Evolutionary conservation across 2,888 invertebrate species (phyloP).

Genomic region (Cabera pusaria): DNA sequence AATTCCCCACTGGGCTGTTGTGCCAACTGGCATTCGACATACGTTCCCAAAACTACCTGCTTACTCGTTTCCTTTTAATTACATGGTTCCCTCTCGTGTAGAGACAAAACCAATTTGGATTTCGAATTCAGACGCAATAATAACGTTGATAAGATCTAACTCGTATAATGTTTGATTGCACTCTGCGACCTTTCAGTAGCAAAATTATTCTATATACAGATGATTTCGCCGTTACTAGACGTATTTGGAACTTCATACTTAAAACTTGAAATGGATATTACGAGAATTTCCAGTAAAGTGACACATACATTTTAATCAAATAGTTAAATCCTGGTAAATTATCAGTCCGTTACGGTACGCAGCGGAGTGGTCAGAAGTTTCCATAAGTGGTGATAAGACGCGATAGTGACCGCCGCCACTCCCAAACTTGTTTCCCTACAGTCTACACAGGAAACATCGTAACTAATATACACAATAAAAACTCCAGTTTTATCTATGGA

Average conservation of each 20-base stretch:
- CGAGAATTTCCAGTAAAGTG: no score
- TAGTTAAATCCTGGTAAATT: constrained; percentile 38
- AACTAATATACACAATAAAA: constrained; percentile 12
- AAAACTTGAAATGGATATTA: no score
- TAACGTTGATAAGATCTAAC: no score
- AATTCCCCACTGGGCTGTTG: constrained; percentile 40
- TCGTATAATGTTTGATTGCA: no score
- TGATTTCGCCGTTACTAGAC: no score
- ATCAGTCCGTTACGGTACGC: constrained; percentile 35
- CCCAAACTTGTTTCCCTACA: constrained; percentile 50
- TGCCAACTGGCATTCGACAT: constrained; percentile 61
- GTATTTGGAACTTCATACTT: no score
- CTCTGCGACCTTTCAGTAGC: no score
- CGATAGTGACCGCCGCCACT: constrained; percentile 41
- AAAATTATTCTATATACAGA: no score
- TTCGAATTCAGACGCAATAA: not conserved
- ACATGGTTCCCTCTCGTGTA: constrained; percentile 26
- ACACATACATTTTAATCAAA: constrained; percentile 6
- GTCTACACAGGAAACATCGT: constrained; percentile 37
- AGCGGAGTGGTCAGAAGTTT: constrained; percentile 62
- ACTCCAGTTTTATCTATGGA: no score
- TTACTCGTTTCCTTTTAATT: constrained; percentile 32
- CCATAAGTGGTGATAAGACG: constrained; percentile 59
- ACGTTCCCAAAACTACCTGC: constrained; percentile 39
- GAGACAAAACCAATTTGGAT: constrained; percentile 4